Evolutionary conservation across 2,888 invertebrate genomes (phyloP), one percentile per base, ranked within the genome.

Genomic region (Drosophila yooni): DNA sequence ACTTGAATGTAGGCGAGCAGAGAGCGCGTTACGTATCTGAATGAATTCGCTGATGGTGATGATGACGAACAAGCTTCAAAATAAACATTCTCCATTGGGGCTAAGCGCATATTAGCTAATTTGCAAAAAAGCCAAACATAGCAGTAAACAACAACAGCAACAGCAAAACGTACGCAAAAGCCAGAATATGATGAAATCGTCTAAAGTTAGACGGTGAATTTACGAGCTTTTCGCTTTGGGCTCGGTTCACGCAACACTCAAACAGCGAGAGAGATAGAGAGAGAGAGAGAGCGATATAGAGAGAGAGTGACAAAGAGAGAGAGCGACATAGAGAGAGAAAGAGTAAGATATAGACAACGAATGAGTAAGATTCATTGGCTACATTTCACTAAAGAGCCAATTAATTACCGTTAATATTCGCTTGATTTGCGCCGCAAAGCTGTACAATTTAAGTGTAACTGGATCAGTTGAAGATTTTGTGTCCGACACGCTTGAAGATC

Each of bases 91-190:
- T 67, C 77, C 79, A 88, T 74, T 73, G 74, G 18, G 83, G 84
- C 76, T 79, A 89, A 89, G 77, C 81, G 70, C 74, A 87, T 83
- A 84, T 89, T 89, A 84, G 85, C 88, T 86, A 82, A 85, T 86
- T 85, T 84, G 80, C 75, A 68, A 78, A 80, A 62, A 59, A 59
- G 40, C 70, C 56, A 34, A 54, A 43, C 48, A 50, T 25, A 50
- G 48, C 60, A 65, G 43, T 29, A 64, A 63, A 53, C 59, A 69
- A 40, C 50, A 52, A 50, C 53, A 63, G 34, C 51, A 58, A 50
- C 60, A 70, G 40, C 70, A 59, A 66, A 63, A 72, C 48, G 78
- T 83, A 87, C 81, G 74, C 87, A 79, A 86, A 88, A 68, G 67
- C 68, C 65, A 73, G 69, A 73, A 71, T 62, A 83, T 89, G 88